phyloP scores from a whole-genome alignment of 2,797 vertebrate species.

The Silurus lanzhouensis region DNA sequence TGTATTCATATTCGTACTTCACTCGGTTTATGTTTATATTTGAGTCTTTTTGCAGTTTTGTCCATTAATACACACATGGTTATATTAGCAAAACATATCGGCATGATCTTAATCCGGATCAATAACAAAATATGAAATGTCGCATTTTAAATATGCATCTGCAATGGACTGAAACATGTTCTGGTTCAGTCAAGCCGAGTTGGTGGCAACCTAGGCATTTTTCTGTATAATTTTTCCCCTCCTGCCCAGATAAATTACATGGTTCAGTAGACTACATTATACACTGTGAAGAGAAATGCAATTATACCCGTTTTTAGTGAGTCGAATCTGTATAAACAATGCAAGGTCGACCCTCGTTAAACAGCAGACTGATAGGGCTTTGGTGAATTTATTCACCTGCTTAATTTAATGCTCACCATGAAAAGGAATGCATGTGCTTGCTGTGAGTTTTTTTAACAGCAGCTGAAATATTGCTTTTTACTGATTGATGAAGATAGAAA shows the following conservation, averaged over 20 bases:
- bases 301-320: conserved; percentile 18
- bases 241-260: conserved; percentile 1
- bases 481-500: conserved; percentile 31
- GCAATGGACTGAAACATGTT: not conserved
- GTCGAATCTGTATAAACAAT: not conserved
- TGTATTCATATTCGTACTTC: not conserved
- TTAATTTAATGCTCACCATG: not conserved
- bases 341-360: not conserved
- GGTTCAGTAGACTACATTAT: conserved; percentile 19
- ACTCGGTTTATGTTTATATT: not conserved
- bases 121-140: not conserved
- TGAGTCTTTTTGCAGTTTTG: not conserved
- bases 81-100: too few species aligned
- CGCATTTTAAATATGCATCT: not conserved
- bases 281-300: conserved; percentile 10
- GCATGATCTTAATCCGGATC: not conserved
- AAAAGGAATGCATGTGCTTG: not conserved
- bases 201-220: not conserved
- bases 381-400: not conserved
- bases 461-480: conserved; percentile 11
- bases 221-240: not conserved
- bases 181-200: not conserved
- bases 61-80: not conserved
- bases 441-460: not conserved
- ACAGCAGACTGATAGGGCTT: not conserved